phyloP scores from a whole-genome alignment of 2,797 vertebrate species.

The Channallabes apus region DNA sequence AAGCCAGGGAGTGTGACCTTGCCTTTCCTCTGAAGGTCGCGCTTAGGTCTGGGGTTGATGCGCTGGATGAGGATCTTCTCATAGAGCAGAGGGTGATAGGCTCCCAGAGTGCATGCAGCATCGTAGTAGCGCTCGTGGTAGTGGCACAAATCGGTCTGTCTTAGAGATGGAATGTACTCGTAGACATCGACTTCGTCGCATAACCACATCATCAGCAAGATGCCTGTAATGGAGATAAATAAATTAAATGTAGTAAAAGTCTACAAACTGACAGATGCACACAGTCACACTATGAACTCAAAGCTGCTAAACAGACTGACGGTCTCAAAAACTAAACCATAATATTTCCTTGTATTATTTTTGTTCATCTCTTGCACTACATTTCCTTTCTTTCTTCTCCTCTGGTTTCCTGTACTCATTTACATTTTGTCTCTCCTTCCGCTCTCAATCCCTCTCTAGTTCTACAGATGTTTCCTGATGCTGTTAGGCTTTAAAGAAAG shows the following conservation, averaged over 20 bases:
- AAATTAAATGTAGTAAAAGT: neutral
- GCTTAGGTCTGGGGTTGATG: conserved; percentile 84
- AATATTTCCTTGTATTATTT: neutral
- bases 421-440: neutral
- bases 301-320: neutral
- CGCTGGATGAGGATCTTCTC: conserved; percentile 94
- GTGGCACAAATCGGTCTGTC: conserved; percentile 95
- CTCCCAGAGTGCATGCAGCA: conserved; percentile 91
- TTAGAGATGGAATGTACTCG: conserved; percentile 92
- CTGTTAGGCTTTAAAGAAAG: conserved; percentile 71
- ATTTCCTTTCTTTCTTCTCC: neutral
- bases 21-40: conserved; percentile 85
- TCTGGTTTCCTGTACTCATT: neutral
- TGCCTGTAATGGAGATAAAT: conserved; percentile 74
- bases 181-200: conserved; percentile 92
- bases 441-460: conserved; percentile 63
- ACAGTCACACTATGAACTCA: neutral
- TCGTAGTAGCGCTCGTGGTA: conserved; percentile 97
- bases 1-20: conserved; percentile 90
- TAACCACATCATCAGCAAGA: conserved; percentile 95
- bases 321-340: neutral
- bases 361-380: neutral
- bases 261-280: neutral
- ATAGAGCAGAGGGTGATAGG: conserved; percentile 95
- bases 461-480: conserved; percentile 83